Base-by-base conservation (phyloP, 2,888 invertebrate species). In the Myopa testacea region DNA sequence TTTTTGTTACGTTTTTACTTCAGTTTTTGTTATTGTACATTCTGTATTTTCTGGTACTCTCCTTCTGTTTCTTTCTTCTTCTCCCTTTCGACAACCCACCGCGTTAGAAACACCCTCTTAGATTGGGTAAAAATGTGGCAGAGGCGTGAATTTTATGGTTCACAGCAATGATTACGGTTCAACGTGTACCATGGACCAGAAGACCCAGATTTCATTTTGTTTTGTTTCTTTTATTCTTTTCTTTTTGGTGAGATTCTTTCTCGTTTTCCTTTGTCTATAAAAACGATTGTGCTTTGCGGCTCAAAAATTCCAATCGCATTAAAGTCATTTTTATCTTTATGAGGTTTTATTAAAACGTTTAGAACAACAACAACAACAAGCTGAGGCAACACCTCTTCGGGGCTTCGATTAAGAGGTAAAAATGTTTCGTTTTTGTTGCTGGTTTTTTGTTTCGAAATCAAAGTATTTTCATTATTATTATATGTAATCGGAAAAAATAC, bases 131-230 rank as follows among this genome's bases (percentile, higher is more conserved):
- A 62, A 75, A 60, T 75, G 60, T 68, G 52, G 60, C 78, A 79
- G 79, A 78, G 81, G 82, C 81, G 81, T 81, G 79, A 82, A 82
- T 77, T 71, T 79, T 78, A 81, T 79, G 79, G 71, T 80, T 81
- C 52, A 76, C 60, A 68, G 77, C 77, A 75, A 68, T 80, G 81
- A 78, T 81, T 78, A 78, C 75, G 70, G 77, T 67, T 38, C n/a
- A 38, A 14, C 50, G 73, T 12, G 74, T 70, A 68, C n/a, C 37
- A 12, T 14, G n/a, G 38, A 26, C 19, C 52, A 52, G 52, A n/a
- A 52, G 52, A 19, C 19, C 19, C 45, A n/a, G 26, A n/a, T 45
- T 19, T 40, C 50, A 50, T 19, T 40, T 45, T 26, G n/a, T 67
- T 12, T 37, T 67, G n/a, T 45, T 50, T n/a, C 40, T 69, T 40